phyloP scores from a whole-genome alignment of 2,113 vertebrate species.

The Channa argus region DNA sequence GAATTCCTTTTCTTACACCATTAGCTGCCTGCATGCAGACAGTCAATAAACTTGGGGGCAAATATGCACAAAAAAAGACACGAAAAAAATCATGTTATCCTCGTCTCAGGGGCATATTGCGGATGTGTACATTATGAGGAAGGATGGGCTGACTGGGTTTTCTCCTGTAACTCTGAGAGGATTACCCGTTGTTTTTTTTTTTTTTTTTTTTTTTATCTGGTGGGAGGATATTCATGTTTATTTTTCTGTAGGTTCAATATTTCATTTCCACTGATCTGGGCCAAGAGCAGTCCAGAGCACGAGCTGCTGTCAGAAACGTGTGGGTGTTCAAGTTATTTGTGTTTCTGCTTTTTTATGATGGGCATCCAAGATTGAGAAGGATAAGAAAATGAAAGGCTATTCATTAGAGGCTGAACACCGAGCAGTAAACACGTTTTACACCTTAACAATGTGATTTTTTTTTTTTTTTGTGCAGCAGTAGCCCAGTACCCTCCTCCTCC shows the following conservation, averaged over 20 bases:
- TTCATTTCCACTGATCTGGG: slow-evolving; percentile 34
- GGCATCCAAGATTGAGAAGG: slow-evolving; percentile 20
- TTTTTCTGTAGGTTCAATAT: slow-evolving; percentile 23
- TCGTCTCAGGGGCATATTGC: slow-evolving; percentile 33
- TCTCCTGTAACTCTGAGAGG: slow-evolving; percentile 54
- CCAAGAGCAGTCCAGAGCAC: slow-evolving; percentile 14
- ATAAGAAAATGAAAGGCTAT: slow-evolving; percentile 2
- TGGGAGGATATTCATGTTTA: slow-evolving; percentile 39
- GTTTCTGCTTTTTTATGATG: slow-evolving; percentile 11
- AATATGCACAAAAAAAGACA: slow-evolving; percentile 25
- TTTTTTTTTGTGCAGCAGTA: slow-evolving; percentile 56
- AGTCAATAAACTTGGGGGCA: slow-evolving; percentile 35
- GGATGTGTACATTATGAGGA: slow-evolving; percentile 23
- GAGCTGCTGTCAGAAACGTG: slow-evolving; percentile 29
- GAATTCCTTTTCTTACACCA: slow-evolving; percentile 9
- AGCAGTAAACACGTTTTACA: neutral
- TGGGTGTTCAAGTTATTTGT: slow-evolving; percentile 53
- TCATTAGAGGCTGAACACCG: slow-evolving; percentile 19
- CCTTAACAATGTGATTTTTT: slow-evolving; percentile 6
- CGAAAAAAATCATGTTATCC: slow-evolving; percentile 36
- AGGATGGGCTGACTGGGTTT: slow-evolving; percentile 47
- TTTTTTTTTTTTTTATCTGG: slow-evolving; percentile 4
- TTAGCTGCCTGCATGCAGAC: slow-evolving; percentile 16
- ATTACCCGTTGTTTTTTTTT: slow-evolving; percentile 55
- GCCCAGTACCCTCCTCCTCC: slow-evolving; percentile 32